These are phyloP conservation scores for Bucorvus abyssinicus DNA, from an alignment of 2,797 vertebrate species.

Conservation along the genomic window DNA sequence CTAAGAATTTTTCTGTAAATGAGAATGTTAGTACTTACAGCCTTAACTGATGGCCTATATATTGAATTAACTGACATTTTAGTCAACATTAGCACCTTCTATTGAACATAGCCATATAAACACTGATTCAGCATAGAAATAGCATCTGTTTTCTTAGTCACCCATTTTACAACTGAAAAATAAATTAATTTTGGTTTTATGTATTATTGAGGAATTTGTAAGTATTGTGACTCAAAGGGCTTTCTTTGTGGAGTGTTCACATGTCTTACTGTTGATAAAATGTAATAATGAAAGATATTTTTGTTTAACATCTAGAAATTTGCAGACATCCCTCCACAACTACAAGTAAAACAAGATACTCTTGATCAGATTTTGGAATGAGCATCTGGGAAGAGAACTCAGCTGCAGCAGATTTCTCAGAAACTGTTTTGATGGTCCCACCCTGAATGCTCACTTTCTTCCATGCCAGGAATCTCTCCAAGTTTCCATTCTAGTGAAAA, in stretches of 20 bases:
- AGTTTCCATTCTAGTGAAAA: constrained; percentile 10
- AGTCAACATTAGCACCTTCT: background rate
- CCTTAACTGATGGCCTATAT: background rate
- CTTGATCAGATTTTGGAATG: background rate
- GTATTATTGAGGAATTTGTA: constrained; percentile 15
- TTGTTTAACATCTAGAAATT: background rate
- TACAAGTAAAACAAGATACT: background rate
- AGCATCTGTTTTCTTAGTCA: background rate
- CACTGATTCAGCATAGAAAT: background rate
- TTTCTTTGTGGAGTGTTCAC: background rate
- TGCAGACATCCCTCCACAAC: background rate
- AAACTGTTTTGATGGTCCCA: background rate
- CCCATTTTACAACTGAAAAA: background rate
- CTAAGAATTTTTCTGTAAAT: background rate
- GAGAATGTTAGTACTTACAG: background rate
- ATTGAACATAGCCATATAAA: background rate
- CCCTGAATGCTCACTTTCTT: background rate
- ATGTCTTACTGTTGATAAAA: background rate
- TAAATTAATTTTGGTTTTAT: background rate
- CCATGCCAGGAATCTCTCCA: background rate
- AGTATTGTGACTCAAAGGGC: background rate
- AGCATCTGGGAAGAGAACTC: background rate
- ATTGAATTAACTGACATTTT: background rate
- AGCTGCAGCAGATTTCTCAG: background rate
- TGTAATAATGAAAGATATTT: background rate